Conservation (phyloP, 1,140 invertebrate genomes). For the Heliconius eleuchia region DNA sequence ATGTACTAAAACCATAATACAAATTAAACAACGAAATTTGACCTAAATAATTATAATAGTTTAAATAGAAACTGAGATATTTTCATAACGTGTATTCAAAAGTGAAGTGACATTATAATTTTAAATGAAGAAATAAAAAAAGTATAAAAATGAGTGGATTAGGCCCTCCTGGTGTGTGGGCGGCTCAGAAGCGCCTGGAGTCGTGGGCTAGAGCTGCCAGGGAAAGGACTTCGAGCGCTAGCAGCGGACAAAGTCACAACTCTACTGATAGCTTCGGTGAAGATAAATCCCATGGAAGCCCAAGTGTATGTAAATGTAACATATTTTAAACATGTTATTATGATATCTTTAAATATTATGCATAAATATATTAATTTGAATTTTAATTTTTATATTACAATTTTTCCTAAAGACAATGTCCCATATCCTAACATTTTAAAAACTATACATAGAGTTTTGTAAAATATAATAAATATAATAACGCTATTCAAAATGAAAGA, state of each 20-base stretch:
- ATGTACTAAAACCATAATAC: constrained; percentile 14
- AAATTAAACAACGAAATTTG: constrained; percentile 44
- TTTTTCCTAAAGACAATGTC: no score
- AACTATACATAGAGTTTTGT: no score
- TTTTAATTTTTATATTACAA: background rate
- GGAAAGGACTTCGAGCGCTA: constrained; percentile 83
- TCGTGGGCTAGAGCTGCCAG: constrained; percentile 87
- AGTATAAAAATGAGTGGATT: constrained; percentile 82
- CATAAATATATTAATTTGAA: background rate
- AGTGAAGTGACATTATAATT: constrained; percentile 11
- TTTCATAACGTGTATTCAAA: constrained; percentile 18
- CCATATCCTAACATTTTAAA: no score
- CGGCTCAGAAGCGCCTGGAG: constrained; percentile 86
- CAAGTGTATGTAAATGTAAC: constrained; percentile 59
- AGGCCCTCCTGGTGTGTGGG: constrained; percentile 86
- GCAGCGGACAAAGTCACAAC: constrained; percentile 82
- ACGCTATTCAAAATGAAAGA: no score
- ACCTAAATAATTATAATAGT: constrained; percentile 35
- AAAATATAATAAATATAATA: no score
- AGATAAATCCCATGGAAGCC: constrained; percentile 77
- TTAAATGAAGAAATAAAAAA: constrained; percentile 42
- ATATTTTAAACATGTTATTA: background rate
- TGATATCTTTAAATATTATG: background rate
- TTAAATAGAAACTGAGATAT: constrained; percentile 12
- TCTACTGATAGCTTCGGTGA: constrained; percentile 82